Base-by-base conservation (phyloP, 2,113 vertebrate genomes). In the Brachypodius melanocephalos region DNA sequence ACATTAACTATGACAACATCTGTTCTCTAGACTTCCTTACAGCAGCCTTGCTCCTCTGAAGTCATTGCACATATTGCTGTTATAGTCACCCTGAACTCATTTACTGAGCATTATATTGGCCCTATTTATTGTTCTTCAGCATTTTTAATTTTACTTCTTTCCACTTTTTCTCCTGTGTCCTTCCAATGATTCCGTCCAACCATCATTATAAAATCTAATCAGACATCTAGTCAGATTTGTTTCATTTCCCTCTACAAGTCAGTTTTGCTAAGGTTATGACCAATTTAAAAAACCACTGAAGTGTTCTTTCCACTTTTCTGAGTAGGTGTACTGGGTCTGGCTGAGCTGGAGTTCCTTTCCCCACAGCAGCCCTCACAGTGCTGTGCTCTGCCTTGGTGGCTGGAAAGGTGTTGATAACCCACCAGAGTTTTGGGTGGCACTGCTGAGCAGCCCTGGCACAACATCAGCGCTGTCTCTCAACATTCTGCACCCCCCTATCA, bases 381-480 rank as follows among this genome's bases (percentile, higher is more conserved):
- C 43, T 57, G 43, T 57, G 49, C 31, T 65, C 12, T 36, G 17
- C 25, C 7, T 5, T 57, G 31, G 14, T 49, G 10, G 3, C 31
- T 43, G 32, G 12, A 49, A 42, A 31, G 31, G 34, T 49, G 31
- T 48, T 57, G 42, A 10, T 13, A 65, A 32, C 17, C 12, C 17
- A 26, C 14, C 20, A 4, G 9, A 8, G 20, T 16, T 88, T 72
- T 65, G 21, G 21, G 26, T 43, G n/a, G n/a, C n/a, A 22, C 8
- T 10, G 25, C 26, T 72, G 43, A 43, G 31, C 31, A 49, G 25
- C 0, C 0, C 43, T 8, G 14, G 14, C 21, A 22, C 17, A 57
- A 12, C 12, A 28, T 24, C 22, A 19, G 22, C 0, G 0, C 21
- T 32, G 17, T 24, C 36, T 49, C 14, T 43, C 26, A 51, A 2